Conservation (phyloP, 2,113 vertebrate genomes). For the Pelmatolapia mariae region DNA sequence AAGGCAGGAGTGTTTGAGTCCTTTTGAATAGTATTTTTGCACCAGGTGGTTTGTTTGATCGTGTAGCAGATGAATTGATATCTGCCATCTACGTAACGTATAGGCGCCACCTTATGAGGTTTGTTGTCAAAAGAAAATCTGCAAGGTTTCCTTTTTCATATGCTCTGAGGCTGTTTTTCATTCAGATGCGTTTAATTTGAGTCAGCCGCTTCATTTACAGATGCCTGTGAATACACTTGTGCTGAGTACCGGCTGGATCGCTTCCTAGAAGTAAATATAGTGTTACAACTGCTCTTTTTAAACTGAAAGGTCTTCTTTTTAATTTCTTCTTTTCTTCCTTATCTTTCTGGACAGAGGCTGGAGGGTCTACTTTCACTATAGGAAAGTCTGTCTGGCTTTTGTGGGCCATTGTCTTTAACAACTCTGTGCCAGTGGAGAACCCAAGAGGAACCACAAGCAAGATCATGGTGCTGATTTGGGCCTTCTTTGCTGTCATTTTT, state of each 20-base stretch:
- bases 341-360: constrained; percentile 62
- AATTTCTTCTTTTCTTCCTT: not conserved
- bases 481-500: constrained; percentile 96
- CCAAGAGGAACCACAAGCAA: constrained; percentile 93
- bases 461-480: constrained; percentile 97
- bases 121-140: constrained; percentile 4
- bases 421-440: constrained; percentile 95
- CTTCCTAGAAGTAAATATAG: not conserved
- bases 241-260: not conserved
- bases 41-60: constrained; percentile 33
- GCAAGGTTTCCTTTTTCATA: not conserved
- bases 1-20: not conserved
- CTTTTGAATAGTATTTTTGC: constrained; percentile 12
- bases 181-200: constrained; percentile 10
- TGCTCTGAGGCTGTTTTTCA: constrained; percentile 3
- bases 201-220: not conserved
- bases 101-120: constrained; percentile 3
- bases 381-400: constrained; percentile 90
- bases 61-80: constrained; percentile 11
- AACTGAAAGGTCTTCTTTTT: not conserved
- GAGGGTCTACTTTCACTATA: constrained; percentile 89
- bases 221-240: not conserved
- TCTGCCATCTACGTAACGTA: constrained; percentile 2
- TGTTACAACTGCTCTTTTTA: not conserved
- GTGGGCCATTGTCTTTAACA: constrained; percentile 92